Evolutionary conservation across 2,888 invertebrate genomes (phyloP).

Genomic region (Archips xylosteana): DNA sequence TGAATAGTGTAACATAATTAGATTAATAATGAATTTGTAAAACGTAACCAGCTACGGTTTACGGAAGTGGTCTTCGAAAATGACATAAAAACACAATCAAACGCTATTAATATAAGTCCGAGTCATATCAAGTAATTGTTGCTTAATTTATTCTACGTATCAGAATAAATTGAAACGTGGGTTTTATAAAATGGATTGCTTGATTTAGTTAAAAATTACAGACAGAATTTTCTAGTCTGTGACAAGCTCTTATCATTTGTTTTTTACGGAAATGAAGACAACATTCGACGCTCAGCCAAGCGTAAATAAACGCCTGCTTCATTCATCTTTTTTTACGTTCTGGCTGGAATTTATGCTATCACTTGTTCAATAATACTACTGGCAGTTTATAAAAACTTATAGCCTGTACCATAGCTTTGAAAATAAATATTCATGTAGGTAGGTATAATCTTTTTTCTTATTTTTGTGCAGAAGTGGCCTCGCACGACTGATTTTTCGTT

Average conservation of each 20-base stretch:
- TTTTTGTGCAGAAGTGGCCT: neutral
- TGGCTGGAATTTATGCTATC: neutral
- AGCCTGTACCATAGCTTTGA: neutral
- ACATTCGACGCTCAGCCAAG: constrained; percentile 2
- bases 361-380: neutral
- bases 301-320: neutral
- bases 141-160: neutral
- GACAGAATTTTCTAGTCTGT: neutral
- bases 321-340: constrained; percentile 5
- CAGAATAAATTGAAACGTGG: neutral
- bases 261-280: constrained; percentile 10
- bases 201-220: neutral
- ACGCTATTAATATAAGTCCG: neutral
- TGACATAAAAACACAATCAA: neutral
- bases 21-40: neutral
- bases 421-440: neutral
- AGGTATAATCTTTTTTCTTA: neutral
- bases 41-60: neutral
- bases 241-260: constrained; percentile 4
- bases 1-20: too few relatives aligned
- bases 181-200: neutral
- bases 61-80: neutral
- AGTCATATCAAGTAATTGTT: neutral
- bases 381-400: neutral
- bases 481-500: neutral